Conservation (phyloP, 2,888 invertebrate genomes). For the Listrodromus nycthemerus region DNA sequence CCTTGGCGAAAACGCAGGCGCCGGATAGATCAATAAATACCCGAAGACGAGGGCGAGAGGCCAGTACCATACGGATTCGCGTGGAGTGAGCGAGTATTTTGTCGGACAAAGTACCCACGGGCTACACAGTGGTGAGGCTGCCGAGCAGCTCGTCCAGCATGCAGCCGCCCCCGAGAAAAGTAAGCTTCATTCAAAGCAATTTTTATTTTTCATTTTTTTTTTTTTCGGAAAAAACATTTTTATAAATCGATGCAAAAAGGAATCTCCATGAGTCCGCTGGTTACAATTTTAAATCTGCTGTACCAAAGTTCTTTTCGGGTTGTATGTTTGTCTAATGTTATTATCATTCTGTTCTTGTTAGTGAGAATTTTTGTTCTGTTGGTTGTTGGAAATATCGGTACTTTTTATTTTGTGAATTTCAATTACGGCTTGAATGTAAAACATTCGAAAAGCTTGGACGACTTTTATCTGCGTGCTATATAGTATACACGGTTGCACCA, state of each 20-base stretch:
- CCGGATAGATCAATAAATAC: slow-evolving; percentile 82
- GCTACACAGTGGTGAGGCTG: slow-evolving; percentile 78
- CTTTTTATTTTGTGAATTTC: neutral
- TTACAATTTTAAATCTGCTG: slow-evolving; percentile 24
- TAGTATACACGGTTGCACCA: slow-evolving; percentile 31
- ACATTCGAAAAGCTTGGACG: neutral
- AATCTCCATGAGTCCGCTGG: neutral
- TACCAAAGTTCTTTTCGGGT: slow-evolving; percentile 45
- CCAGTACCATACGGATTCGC: slow-evolving; percentile 82
- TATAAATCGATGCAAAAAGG: neutral
- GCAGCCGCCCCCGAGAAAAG: slow-evolving; percentile 95
- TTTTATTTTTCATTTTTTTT: neutral
- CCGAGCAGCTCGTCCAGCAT: slow-evolving; percentile 85
- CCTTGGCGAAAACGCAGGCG: slow-evolving; percentile 79
- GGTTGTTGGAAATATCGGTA: neutral
- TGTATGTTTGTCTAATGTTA: slow-evolving; percentile 19
- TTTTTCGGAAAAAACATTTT: slow-evolving; percentile 1
- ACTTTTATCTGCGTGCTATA: slow-evolving; percentile 3
- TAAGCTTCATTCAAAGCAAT: slow-evolving; percentile 83
- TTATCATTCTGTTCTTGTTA: neutral
- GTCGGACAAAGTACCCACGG: slow-evolving; percentile 70
- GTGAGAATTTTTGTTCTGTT: neutral
- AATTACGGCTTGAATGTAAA: neutral
- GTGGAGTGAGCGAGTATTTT: slow-evolving; percentile 76
- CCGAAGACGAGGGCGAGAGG: slow-evolving; percentile 80